Conservation (phyloP, 1,140 invertebrate species). For the Sitobion miscanthi region DNA sequence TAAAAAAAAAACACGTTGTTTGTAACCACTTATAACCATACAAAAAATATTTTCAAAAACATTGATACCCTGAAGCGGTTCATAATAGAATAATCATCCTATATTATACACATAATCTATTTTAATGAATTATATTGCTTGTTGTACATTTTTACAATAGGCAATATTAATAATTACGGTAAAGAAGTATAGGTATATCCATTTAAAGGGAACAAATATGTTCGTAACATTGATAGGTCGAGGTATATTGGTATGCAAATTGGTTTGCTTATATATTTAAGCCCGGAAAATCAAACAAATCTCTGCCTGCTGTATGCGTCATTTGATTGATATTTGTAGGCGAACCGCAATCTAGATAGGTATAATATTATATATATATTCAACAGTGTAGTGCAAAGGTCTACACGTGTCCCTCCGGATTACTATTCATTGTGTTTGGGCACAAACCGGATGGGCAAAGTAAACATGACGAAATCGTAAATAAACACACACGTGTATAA, state of each 20-base stretch:
- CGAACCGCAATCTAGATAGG: neutral
- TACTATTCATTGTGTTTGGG: neutral
- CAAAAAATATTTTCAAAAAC: no score
- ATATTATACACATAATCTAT: neutral
- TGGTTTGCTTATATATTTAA: neutral
- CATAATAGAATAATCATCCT: no score
- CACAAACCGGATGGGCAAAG: neutral
- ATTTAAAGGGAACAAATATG: neutral
- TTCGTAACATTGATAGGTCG: neutral
- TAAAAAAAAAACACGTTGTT: no score
- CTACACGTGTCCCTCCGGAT: neutral
- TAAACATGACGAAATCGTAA: neutral
- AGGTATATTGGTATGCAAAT: neutral
- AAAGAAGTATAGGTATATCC: neutral
- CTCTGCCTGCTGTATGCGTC: neutral
- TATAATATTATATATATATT: neutral
- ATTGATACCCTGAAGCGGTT: no score
- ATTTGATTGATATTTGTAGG: neutral
- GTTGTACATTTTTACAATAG: neutral
- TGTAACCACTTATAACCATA: no score
- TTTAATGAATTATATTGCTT: neutral
- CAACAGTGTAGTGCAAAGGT: neutral
- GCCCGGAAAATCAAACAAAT: neutral
- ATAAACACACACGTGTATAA: neutral
- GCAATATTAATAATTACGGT: neutral